Evolutionary conservation across 2,888 invertebrate genomes (phyloP).

Genomic region (Melipona bicolor): DNA sequence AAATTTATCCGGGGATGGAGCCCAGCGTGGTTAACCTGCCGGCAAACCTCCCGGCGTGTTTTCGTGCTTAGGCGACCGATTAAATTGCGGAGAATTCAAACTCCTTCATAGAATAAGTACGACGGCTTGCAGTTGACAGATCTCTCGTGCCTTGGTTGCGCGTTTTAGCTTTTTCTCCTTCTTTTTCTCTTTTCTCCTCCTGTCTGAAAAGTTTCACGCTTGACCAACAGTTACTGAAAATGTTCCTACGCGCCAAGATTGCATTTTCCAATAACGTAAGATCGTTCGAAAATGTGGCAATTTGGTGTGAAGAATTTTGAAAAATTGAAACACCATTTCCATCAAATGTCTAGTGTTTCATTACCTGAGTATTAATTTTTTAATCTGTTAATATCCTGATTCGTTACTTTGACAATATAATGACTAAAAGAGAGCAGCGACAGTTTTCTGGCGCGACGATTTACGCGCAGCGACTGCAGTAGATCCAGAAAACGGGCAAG

Average conservation of each 20-base stretch:
- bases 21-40: neutral
- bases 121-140: slow-evolving; percentile 47
- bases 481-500: neutral
- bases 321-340: too few species aligned
- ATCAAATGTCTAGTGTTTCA: neutral
- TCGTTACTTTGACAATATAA: neutral
- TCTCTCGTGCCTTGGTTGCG: neutral
- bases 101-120: slow-evolving; percentile 33
- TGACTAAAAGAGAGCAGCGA: neutral
- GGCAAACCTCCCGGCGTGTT: slow-evolving; percentile 32
- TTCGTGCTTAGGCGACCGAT: slow-evolving; percentile 35
- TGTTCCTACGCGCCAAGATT: neutral
- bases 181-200: slow-evolving; percentile 1
- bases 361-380: too few species aligned
- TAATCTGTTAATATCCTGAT: neutral
- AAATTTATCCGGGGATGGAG: slow-evolving; percentile 15
- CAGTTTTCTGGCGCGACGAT: neutral
- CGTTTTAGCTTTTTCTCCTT: slow-evolving; percentile 2
- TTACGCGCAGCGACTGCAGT: slow-evolving; percentile 23
- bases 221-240: neutral
- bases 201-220: neutral
- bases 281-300: neutral
- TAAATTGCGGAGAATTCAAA: slow-evolving; percentile 20
- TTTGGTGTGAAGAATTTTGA: neutral
- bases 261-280: neutral